phyloP scores from a whole-genome alignment of 2,113 vertebrate genomes.

The Psilopsiagon aymara region DNA sequence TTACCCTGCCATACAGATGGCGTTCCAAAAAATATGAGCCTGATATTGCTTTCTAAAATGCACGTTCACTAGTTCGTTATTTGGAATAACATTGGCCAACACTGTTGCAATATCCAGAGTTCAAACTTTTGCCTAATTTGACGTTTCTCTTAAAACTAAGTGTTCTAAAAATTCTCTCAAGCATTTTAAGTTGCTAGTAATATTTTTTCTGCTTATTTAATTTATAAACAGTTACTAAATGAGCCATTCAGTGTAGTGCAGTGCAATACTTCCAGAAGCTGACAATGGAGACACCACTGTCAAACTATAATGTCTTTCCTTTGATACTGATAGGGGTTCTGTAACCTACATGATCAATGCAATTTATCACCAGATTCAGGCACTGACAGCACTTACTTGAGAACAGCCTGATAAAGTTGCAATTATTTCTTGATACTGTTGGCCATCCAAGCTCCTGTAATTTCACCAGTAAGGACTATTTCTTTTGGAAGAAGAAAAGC shows the following conservation, averaged over 20 bases:
- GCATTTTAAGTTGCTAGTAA: conserved; percentile 27
- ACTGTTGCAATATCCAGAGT: neutral
- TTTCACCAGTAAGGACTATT: conserved; percentile 7
- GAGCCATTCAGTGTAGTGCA: conserved; percentile 16
- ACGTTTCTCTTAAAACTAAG: neutral
- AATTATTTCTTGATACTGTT: conserved; percentile 41
- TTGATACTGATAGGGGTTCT: conserved; percentile 63
- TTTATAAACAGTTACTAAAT: conserved; percentile 65
- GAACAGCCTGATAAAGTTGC: conserved; percentile 48
- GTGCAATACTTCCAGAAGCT: conserved; percentile 53
- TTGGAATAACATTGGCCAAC: neutral
- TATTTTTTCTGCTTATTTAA: conserved; percentile 57
- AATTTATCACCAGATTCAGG: conserved; percentile 61
- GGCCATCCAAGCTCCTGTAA: conserved; percentile 14
- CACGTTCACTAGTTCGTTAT: neutral
- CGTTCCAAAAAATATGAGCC: neutral
- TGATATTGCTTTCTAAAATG: neutral
- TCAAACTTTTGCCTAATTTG: neutral
- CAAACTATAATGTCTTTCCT: conserved; percentile 69
- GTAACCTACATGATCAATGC: conserved; percentile 63
- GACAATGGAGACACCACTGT: conserved; percentile 51
- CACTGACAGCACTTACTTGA: conserved; percentile 41
- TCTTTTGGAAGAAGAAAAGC: neutral
- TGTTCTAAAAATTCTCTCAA: conserved; percentile 23
- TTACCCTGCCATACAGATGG: neutral